phyloP scores from a whole-genome alignment of 1,140 invertebrate species.

The Drosophila sturtevanti region DNA sequence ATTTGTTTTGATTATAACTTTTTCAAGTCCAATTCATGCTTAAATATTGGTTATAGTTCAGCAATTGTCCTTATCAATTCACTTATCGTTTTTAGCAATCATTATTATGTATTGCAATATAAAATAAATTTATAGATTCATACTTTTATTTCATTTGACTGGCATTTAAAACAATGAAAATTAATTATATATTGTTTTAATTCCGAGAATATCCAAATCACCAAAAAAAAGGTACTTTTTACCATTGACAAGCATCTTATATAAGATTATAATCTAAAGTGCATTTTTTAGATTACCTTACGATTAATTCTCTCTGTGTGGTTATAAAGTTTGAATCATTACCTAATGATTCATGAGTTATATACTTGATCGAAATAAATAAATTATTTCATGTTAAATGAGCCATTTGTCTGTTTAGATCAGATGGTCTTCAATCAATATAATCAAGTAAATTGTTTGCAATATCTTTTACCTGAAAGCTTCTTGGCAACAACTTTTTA shows the following conservation, averaged over 20 bases:
- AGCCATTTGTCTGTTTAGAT: too few relatives aligned
- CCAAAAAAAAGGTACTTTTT: neutral
- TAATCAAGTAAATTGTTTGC: too few relatives aligned
- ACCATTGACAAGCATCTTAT: too few relatives aligned
- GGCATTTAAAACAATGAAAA: neutral
- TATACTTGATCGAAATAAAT: too few relatives aligned
- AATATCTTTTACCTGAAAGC: too few relatives aligned
- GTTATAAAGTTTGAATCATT: too few relatives aligned
- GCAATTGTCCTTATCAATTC: constrained; percentile 29
- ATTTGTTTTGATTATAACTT: constrained; percentile 35
- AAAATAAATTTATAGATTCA: constrained; percentile 3
- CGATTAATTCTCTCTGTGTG: too few relatives aligned
- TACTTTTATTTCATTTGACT: neutral
- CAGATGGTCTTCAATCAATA: too few relatives aligned
- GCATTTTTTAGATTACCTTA: too few relatives aligned
- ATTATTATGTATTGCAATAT: constrained; percentile 28
- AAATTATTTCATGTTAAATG: too few relatives aligned
- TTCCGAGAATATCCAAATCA: neutral
- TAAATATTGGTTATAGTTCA: constrained; percentile 32
- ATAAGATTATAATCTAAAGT: too few relatives aligned
- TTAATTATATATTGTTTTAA: neutral
- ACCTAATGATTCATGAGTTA: too few relatives aligned
- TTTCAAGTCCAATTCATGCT: constrained; percentile 13
- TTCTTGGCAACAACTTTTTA: neutral
- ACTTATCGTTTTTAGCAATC: constrained; percentile 22